These are phyloP conservation scores for Phragmatobia fuliginosa DNA, from an alignment of 2,888 invertebrate species.

Conservation along the genomic window DNA sequence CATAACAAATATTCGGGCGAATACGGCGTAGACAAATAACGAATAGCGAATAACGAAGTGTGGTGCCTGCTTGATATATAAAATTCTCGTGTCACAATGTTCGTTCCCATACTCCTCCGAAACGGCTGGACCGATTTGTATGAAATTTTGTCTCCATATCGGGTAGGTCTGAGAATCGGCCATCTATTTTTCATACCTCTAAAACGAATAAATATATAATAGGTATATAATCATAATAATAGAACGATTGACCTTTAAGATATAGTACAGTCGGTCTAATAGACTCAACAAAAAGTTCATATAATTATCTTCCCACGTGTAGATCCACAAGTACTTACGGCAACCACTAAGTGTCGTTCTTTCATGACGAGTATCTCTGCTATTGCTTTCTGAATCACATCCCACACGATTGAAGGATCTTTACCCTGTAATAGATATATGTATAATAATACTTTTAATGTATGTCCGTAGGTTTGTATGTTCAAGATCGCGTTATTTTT, in stretches of 20 bases:
- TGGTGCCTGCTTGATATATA: too few relatives aligned
- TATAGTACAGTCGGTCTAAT: neutral
- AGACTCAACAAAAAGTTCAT: neutral
- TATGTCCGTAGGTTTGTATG: neutral
- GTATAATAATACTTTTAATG: neutral
- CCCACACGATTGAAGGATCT: constrained; percentile 92
- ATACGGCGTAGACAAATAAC: too few relatives aligned
- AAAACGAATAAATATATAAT: too few relatives aligned
- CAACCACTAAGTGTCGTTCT: constrained; percentile 89
- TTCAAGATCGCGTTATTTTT: neutral
- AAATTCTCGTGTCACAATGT: too few relatives aligned
- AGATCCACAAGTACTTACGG: constrained; percentile 69
- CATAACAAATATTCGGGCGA: too few relatives aligned
- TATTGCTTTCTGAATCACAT: constrained; percentile 92
- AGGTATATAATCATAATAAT: neutral
- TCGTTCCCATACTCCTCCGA: too few relatives aligned
- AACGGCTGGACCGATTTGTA: too few relatives aligned
- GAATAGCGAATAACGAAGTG: too few relatives aligned
- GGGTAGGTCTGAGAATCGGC: too few relatives aligned
- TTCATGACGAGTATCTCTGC: constrained; percentile 89
- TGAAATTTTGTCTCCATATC: too few relatives aligned
- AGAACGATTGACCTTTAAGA: neutral
- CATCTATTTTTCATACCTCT: too few relatives aligned
- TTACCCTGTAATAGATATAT: constrained; percentile 81
- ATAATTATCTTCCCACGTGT: neutral